These are phyloP conservation scores for Tetrao urogallus DNA, from an alignment of 2,113 vertebrate species.

Conservation along the genomic window DNA sequence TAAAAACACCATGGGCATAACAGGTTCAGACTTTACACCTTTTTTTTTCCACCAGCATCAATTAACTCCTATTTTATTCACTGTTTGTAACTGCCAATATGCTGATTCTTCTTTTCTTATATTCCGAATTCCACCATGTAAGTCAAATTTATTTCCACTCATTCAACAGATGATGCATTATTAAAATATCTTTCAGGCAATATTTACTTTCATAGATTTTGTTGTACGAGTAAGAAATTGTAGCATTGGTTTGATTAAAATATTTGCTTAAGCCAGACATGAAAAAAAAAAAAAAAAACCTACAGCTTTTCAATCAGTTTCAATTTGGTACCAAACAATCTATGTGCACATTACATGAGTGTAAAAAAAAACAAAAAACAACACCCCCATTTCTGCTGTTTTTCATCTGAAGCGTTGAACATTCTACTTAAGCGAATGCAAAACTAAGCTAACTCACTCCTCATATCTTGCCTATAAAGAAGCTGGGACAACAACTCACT, in stretches of 20 bases:
- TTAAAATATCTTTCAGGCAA: not conserved
- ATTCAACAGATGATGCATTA: not conserved
- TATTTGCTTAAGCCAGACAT: not conserved
- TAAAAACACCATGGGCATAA: not conserved
- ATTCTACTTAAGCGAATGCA: not conserved
- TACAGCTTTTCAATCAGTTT: not conserved
- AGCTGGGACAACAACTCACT: accelerated
- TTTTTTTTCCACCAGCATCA: not conserved
- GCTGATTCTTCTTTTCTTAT: not conserved
- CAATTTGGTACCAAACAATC: not conserved
- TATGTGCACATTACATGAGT: not conserved
- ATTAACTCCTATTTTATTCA: not conserved
- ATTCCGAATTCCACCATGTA: not conserved
- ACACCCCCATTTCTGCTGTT: not conserved
- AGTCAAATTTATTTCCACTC: not conserved
- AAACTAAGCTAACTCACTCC: not conserved
- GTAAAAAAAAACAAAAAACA: not conserved
- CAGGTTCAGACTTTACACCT: not conserved
- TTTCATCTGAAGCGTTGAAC: not conserved
- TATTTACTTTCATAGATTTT: not conserved
- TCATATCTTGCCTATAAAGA: not conserved
- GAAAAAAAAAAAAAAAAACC: not conserved
- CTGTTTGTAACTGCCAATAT: not conserved
- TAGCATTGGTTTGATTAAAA: not conserved
- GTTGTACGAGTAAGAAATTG: not conserved